Evolutionary conservation across 1,140 invertebrate species (phyloP), one percentile per base, ranked within the genome.

Genomic region (Sminthurides bifidus): DNA sequence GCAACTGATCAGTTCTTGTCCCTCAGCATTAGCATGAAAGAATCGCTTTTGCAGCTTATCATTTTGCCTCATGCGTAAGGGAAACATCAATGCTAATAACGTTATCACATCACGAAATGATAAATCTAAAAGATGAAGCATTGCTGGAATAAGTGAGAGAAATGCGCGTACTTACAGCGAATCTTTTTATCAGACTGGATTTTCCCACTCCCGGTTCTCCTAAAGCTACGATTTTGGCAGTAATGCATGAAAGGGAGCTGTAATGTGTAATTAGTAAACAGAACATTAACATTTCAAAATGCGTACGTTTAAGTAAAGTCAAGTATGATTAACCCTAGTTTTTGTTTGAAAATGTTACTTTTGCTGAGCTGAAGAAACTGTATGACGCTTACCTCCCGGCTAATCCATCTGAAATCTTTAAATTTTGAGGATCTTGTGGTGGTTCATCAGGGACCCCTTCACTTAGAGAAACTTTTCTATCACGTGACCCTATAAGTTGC

Each of bases 141-240:
- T n/a, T n/a, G n/a, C n/a, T n/a, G n/a, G n/a, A n/a, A n/a, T n/a
- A n/a, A n/a, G n/a, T n/a, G n/a, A n/a, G n/a, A n/a, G n/a, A n/a
- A n/a, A n/a, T n/a, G n/a, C n/a, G n/a, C n/a, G n/a, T n/a, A n/a
- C 45, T 31, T 38, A 56, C 54, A 5, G 27, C 14, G 33, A 41
- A 58, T 33, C 52, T 8, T 23, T 40, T 37, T 29, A 58, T 46
- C 15, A 58, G 30, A 31, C 51, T 38, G 19, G 56, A 53, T 23
- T 58, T 58, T 17, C 56, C 56, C 14, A 56, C 57, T 3, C 53
- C 44, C n/a, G 57, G 17, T 15, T 59, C 57, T 4, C 57, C 57
- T 14, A 59, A 21, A 37, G 54, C 15, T 10, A 59, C 45, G 8
- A 59, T 50, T 43, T 59, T 59, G 24, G 54, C 58, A n/a, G 41